A percentile compares a stretch with the other conserved stretches of the same genome.
phyloP scores from a whole-genome alignment of 2,888 invertebrate genomes.

The Atrina japonica region DNA sequence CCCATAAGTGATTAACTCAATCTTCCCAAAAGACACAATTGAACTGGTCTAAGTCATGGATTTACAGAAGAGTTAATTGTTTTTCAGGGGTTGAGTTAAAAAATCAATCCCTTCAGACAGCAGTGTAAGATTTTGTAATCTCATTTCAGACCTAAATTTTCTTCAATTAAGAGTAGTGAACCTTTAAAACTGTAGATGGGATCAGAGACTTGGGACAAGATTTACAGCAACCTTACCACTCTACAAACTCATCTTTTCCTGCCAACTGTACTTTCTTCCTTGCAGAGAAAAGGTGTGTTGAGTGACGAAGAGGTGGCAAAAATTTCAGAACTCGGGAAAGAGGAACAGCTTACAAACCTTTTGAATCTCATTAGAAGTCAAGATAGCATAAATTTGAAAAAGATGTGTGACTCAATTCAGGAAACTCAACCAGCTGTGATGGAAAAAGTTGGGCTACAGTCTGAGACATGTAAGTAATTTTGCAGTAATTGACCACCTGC shows the following conservation, averaged over 20 bases:
- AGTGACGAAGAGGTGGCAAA: neutral
- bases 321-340: neutral
- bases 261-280: conserved; percentile 1
- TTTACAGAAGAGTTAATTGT: too few species aligned
- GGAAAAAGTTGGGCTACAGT: conserved; percentile 7
- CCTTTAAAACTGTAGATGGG: conserved; percentile 12
- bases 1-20: too few species aligned
- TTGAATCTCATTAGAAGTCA: neutral
- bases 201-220: conserved; percentile 8
- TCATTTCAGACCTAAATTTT: too few species aligned
- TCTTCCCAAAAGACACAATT: too few species aligned
- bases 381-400: neutral
- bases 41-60: too few species aligned
- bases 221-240: neutral
- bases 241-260: conserved; percentile 3
- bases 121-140: too few species aligned
- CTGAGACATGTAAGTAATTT: neutral
- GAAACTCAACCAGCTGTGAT: conserved; percentile 15
- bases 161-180: too few species aligned
- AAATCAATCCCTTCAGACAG: too few species aligned
- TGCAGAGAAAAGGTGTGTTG: conserved; percentile 3
- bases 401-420: conserved; percentile 17
- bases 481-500: too few species aligned
- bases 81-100: too few species aligned
- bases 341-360: conserved; percentile 4